Evolutionary conservation across 2,888 invertebrate genomes (phyloP), one percentile per base, ranked within the genome.

Genomic region (Volucella inanis): DNA sequence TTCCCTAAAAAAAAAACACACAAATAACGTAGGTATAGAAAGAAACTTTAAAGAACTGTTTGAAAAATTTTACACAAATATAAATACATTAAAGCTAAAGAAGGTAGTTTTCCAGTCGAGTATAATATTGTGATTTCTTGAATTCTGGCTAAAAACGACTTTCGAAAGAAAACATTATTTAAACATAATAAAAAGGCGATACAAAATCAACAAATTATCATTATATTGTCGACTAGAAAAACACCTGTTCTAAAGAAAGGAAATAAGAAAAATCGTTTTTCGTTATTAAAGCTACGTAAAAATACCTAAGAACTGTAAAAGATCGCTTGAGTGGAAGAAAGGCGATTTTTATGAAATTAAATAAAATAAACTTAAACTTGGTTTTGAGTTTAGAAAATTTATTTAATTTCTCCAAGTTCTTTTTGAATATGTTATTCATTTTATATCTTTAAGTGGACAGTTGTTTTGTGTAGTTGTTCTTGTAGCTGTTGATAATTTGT

Each of bases 281-380:
- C 39, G 31, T n/a, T 45, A 14, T 43, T 61, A 22, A 59, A 14
- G 49, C 6, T 22, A n/a, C 14, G 18, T 67, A 67, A 43, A 49
- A 22, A 10, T 62, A 41, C 18, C 15, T 49, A 31, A 41, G 12
- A 47, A n/a, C 70, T 41, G 65, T 45, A 75, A 79, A 47, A 79
- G 59, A 65, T 70, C 61, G 83, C 71, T 75, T 18, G 55, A 87
- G 88, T 90, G 90, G 90, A 90, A 90, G 90, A 90, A 89, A 90
- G 90, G 89, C 90, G 90, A 90, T 90, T 90, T 87, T 88, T 14
- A 18, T 65, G 64, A 87, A 87, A 87, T 87, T 70, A 87, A 88
- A 87, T 52, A n/a, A 61, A 76, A 55, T 12, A 67, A 61, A 75
- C 57, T 64, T 4, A 41, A 59, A 64, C 45, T 22, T 61, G 45